Evolutionary conservation across 2,888 invertebrate species (phyloP), one percentile per base, ranked within the genome.

Genomic region (Heliconius erato): DNA sequence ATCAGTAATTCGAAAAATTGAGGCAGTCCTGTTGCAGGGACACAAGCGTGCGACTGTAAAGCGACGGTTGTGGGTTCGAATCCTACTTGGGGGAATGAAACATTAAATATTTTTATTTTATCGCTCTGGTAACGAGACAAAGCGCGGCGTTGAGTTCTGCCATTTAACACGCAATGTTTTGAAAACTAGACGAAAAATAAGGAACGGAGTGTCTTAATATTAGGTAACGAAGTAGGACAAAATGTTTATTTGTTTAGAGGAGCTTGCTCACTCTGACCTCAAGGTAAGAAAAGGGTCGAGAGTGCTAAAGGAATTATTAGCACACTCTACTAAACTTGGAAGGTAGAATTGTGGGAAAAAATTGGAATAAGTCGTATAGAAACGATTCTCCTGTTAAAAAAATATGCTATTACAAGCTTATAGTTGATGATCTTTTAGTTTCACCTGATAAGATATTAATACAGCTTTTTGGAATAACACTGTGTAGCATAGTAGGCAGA

Each of bases 261-360:
- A 40, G 76, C 76, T 40, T 76, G 35, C 35, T n/a, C 59, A 3
- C 59, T 40, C 76, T 63, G 76, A 63, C 63, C 59, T 63, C 63
- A n/a, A 59, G 74, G 59, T 74, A n/a, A 74, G 74, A 76, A 76
- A 63, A 63, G 63, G 63, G 76, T 76, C 59, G 16, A 76, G 76
- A 63, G 59, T n/a, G 35, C 76, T 63, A n/a, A 63, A 76, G n/a
- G 35, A 76, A 76, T 76, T 63, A 76, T 76, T 63, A 63, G 35
- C 26, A n/a, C 76, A 63, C 35, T 54, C n/a, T 76, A 32, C 16
- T 76, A n/a, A 63, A 23, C 1, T 14, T 76, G n/a, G 32, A 32
- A 35, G n/a, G 35, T 76, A 35, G 16, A n/a, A 76, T 35, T 59
- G n/a, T 59, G 32, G n/a, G 0, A 59, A 54, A 32, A 23, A 19